Evolutionary conservation across 2,888 invertebrate genomes (phyloP).

Genomic region (Hoplodrina ambigua): DNA sequence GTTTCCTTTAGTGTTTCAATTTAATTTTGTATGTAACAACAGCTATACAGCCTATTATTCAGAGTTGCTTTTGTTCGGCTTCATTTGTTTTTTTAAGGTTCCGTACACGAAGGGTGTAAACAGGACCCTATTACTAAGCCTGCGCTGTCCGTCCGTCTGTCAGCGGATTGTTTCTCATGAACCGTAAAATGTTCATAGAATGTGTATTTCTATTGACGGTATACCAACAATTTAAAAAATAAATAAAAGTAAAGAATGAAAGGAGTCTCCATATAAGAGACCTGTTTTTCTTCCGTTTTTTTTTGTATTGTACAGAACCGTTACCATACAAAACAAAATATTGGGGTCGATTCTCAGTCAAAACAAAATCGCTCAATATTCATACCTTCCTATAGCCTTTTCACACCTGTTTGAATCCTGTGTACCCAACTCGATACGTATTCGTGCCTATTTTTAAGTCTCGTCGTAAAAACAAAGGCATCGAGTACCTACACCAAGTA

Average conservation of each 20-base stretch:
- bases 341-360: slow-evolving; percentile 13
- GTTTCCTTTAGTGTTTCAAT: slow-evolving; percentile 7
- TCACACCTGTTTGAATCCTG: slow-evolving; percentile 13
- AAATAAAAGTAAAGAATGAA: too few species aligned
- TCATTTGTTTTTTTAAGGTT: too few species aligned
- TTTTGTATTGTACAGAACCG: too few species aligned
- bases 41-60: background rate
- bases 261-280: too few species aligned
- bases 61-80: background rate
- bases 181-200: too few species aligned
- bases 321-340: background rate
- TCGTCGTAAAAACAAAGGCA: background rate
- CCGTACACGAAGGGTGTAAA: too few species aligned
- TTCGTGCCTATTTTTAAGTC: slow-evolving; percentile 23
- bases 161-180: too few species aligned
- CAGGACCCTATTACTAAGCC: too few species aligned
- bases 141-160: too few species aligned
- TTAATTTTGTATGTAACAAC: background rate
- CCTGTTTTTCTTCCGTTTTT: too few species aligned
- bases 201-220: too few species aligned
- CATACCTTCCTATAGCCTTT: background rate
- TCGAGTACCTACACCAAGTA: background rate
- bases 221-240: too few species aligned
- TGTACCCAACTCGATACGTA: background rate
- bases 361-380: slow-evolving; percentile 3